Conservation (phyloP, 2,113 vertebrate species). For the Chaetorhynchus papuensis region DNA sequence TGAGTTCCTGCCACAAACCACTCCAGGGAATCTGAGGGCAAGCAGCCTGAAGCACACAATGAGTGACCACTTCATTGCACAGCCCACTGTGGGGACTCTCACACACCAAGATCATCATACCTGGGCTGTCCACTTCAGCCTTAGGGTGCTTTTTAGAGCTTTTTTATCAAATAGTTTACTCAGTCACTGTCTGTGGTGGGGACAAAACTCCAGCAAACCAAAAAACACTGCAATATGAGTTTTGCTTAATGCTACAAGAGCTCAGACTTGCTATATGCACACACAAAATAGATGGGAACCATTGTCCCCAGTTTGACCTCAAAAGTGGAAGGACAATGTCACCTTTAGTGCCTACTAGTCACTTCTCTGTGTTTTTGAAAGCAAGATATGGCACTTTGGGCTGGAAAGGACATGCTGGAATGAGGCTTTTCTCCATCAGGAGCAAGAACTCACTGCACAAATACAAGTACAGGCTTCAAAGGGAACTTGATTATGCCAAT, state of each 20-base stretch:
- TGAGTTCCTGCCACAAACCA: not conserved
- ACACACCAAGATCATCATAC: rapidly evolving
- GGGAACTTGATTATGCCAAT: not conserved
- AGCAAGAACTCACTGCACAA: not conserved
- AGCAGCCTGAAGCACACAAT: rapidly evolving
- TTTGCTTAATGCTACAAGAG: not conserved
- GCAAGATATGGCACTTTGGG: not conserved
- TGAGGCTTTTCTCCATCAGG: not conserved
- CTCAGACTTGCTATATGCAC: not conserved
- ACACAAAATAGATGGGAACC: not conserved
- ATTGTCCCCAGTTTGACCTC: not conserved
- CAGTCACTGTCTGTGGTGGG: not conserved
- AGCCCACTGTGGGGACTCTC: not conserved
- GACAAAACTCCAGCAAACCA: not conserved
- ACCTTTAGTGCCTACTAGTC: not conserved
- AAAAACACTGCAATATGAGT: not conserved
- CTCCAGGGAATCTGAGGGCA: not conserved
- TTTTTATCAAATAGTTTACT: not conserved
- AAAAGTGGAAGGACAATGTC: not conserved
- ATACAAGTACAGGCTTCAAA: not conserved
- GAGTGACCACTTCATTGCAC: not conserved
- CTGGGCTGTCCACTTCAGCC: not conserved
- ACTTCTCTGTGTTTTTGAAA: not conserved
- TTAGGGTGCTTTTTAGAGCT: too few species aligned
- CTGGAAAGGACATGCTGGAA: not conserved